Percentiles rank a stretch among this genome's conserved stretches.
Evolutionary conservation across 2,113 vertebrate genomes (phyloP).

Genomic region (Callithrix jacchus): DNA sequence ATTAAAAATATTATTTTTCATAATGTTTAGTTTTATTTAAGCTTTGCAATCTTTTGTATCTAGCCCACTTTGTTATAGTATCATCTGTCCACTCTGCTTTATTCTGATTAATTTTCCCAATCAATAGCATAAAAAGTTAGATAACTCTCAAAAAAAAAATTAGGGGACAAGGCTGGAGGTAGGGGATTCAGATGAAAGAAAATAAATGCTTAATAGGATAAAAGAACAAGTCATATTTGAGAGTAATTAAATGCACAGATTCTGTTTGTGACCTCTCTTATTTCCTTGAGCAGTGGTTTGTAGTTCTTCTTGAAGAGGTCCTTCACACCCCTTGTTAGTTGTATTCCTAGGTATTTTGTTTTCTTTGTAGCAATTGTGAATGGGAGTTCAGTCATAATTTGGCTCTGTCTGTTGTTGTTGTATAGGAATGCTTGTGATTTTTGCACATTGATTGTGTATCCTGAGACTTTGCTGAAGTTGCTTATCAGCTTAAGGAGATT

Average conservation of each 20-base stretch:
- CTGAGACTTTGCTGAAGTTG: too few species aligned
- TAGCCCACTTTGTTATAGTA: neutral
- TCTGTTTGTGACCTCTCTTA: neutral
- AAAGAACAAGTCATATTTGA: neutral
- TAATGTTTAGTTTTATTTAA: neutral
- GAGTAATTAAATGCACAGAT: neutral
- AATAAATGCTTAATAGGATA: neutral
- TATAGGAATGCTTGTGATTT: too few species aligned
- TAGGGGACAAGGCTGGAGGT: neutral
- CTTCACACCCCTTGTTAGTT: too few species aligned
- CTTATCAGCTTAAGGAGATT: too few species aligned
- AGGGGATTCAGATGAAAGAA: neutral
- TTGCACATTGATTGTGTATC: too few species aligned
- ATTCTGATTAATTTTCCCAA: conserved; percentile 35
- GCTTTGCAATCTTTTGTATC: conserved; percentile 1
- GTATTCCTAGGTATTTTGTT: too few species aligned
- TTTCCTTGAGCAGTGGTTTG: too few species aligned
- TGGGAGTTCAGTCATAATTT: too few species aligned
- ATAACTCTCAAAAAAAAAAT: neutral
- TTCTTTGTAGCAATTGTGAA: too few species aligned
- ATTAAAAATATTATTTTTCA: conserved; percentile 42
- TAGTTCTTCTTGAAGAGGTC: too few species aligned
- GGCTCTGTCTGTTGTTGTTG: too few species aligned
- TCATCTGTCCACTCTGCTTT: conserved; percentile 1
- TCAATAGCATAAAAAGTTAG: conserved; percentile 25